These are phyloP conservation scores for Megaustenia siamemsis DNA, from an alignment of 2,888 invertebrate species.

Conservation along the genomic window DNA sequence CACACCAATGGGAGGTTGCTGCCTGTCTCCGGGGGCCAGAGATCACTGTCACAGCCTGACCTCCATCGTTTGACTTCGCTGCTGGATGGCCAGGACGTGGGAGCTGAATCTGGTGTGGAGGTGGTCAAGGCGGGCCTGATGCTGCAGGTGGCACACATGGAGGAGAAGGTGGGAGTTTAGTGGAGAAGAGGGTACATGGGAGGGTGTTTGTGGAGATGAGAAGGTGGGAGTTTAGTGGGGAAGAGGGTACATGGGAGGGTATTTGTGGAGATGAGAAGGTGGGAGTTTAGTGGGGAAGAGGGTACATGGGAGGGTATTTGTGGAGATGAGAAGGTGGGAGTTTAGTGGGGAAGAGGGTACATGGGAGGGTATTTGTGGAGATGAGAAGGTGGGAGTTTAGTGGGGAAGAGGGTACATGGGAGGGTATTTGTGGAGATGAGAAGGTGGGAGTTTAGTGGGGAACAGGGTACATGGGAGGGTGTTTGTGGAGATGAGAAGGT, in stretches of 20 bases:
- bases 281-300: not conserved
- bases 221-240: not conserved
- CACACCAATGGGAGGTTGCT: slow-evolving; percentile 9
- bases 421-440: too few species aligned
- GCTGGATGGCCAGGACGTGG: slow-evolving; percentile 27
- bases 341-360: too few species aligned
- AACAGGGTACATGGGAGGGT: too few species aligned
- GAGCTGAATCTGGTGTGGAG: slow-evolving; percentile 53
- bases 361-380: too few species aligned
- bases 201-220: not conserved
- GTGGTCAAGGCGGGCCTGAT: slow-evolving; percentile 70
- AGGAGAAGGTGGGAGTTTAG: slow-evolving; percentile 67
- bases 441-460: too few species aligned
- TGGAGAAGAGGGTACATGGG: too few species aligned
- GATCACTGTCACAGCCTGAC: slow-evolving; percentile 36
- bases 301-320: not conserved
- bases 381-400: too few species aligned
- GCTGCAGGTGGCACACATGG: slow-evolving; percentile 68
- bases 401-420: too few species aligned
- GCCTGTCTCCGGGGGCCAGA: slow-evolving; percentile 13
- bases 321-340: not conserved
- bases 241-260: not conserved
- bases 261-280: not conserved
- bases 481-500: too few species aligned
- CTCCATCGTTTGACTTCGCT: not conserved